Evolutionary conservation across 2,113 vertebrate species (phyloP).

Genomic region (Sinocyclocheilus anshuiensis): DNA sequence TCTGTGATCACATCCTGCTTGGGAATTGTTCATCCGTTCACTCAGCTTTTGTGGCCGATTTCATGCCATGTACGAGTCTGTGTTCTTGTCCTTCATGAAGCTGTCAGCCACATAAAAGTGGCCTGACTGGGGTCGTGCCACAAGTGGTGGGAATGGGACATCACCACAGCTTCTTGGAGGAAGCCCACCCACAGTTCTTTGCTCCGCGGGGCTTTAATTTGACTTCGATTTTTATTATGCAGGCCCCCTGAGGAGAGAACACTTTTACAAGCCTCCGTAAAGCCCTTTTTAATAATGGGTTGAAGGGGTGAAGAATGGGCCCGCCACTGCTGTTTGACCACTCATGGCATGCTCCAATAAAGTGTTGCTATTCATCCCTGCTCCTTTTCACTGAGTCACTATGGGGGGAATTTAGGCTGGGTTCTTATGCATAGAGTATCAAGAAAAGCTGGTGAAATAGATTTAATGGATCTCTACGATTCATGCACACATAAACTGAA

Average conservation of each 20-base stretch:
- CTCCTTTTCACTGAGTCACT: constrained; percentile 65
- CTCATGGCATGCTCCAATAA: constrained; percentile 72
- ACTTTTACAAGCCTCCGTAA: constrained; percentile 68
- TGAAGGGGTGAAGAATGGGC: constrained; percentile 63
- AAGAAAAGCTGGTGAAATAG: constrained; percentile 57
- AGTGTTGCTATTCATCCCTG: constrained; percentile 68
- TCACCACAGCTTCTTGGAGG: constrained; percentile 73
- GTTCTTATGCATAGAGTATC: constrained; percentile 65
- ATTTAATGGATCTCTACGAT: constrained; percentile 69
- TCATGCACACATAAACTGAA: constrained; percentile 61
- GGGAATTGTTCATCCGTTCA: constrained; percentile 85
- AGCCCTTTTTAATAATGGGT: constrained; percentile 67
- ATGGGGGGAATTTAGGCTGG: constrained; percentile 60
- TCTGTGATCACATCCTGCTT: constrained; percentile 89
- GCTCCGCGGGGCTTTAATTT: constrained; percentile 64
- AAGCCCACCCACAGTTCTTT: constrained; percentile 82
- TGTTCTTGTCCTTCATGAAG: constrained; percentile 90
- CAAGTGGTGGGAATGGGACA: constrained; percentile 88
- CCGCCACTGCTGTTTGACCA: constrained; percentile 66
- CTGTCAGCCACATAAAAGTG: constrained; percentile 88
- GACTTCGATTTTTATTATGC: constrained; percentile 68
- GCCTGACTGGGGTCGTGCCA: constrained; percentile 83
- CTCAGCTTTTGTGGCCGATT: constrained; percentile 89
- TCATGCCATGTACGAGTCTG: constrained; percentile 86
- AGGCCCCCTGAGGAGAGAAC: constrained; percentile 60